Evolutionary conservation across 2,797 vertebrate species (phyloP).

Genomic region (Tadarida brasiliensis): DNA sequence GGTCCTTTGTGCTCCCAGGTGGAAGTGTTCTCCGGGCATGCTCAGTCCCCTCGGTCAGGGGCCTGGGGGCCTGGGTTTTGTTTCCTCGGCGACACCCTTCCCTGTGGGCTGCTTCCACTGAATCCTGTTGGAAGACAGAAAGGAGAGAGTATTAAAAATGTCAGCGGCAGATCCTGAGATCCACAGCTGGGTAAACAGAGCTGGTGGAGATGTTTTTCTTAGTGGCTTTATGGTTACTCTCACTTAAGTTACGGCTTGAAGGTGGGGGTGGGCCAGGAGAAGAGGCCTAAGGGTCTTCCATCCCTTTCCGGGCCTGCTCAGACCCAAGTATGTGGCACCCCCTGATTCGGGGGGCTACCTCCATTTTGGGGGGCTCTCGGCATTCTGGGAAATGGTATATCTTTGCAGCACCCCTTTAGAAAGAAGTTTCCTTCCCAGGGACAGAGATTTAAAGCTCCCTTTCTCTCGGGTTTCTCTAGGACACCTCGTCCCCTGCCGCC

Average conservation of each 20-base stretch:
- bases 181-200: slow-evolving; percentile 84
- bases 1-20: slow-evolving; percentile 71
- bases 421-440: background rate
- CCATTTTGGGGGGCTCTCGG: background rate
- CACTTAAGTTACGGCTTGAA: slow-evolving; percentile 64
- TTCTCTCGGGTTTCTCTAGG: background rate
- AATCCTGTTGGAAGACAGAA: slow-evolving; percentile 64
- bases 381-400: background rate
- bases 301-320: background rate
- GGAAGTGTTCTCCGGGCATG: slow-evolving; percentile 40
- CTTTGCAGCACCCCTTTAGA: background rate
- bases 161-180: slow-evolving; percentile 71
- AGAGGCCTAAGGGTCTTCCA: background rate
- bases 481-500: background rate
- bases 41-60: background rate
- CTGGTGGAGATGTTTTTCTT: slow-evolving; percentile 75
- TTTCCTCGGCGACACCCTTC: slow-evolving; percentile 55
- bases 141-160: slow-evolving; percentile 79
- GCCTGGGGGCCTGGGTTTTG: slow-evolving; percentile 71
- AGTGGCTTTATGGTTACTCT: slow-evolving; percentile 70
- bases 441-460: background rate
- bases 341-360: background rate
- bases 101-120: slow-evolving; percentile 72
- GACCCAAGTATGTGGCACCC: background rate
- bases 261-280: background rate